Evolutionary conservation across 1,140 invertebrate species (phyloP).

Genomic region (Argopecten irradians): DNA sequence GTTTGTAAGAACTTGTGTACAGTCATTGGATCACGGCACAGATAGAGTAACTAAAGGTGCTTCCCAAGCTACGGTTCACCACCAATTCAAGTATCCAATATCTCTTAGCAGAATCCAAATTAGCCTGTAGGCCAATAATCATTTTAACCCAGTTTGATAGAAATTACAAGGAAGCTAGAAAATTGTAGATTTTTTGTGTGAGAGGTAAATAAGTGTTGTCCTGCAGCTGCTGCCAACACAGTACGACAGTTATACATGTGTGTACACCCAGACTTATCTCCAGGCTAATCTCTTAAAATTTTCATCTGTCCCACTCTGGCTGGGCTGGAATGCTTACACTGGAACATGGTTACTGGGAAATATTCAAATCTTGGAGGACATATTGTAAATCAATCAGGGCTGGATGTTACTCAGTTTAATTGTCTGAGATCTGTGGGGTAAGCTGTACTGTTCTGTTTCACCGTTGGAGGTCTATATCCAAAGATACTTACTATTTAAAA

Average conservation of each 20-base stretch:
- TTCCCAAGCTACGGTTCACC: neutral
- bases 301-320: neutral
- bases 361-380: neutral
- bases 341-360: neutral
- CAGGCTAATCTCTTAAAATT: neutral
- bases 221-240: conserved; percentile 13
- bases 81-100: conserved; percentile 2
- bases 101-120: neutral
- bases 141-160: conserved; percentile 6
- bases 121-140: neutral
- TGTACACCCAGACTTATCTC: neutral
- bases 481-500: neutral
- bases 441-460: neutral
- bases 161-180: neutral
- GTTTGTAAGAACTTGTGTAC: neutral
- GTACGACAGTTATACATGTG: neutral
- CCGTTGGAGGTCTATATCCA: neutral
- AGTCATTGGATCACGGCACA: neutral
- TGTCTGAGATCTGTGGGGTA: neutral
- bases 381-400: neutral
- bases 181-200: neutral
- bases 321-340: neutral
- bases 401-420: neutral
- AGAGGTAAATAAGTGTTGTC: neutral
- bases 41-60: neutral